Evolutionary conservation across 2,113 vertebrate species (phyloP).

Genomic region (Gadus macrocephalus): DNA sequence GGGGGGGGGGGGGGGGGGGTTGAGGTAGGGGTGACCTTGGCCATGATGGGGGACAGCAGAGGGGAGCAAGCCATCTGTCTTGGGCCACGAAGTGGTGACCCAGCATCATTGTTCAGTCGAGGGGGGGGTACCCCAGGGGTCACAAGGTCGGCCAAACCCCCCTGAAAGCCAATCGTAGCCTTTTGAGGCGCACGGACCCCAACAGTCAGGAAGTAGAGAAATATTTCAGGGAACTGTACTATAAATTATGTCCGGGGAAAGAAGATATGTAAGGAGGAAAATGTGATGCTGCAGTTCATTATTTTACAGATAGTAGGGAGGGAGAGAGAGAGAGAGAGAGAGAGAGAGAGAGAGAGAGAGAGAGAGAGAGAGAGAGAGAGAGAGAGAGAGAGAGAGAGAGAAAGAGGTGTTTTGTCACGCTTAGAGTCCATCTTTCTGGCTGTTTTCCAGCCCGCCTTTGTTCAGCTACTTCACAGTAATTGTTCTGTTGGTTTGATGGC

Average conservation of each 20-base stretch:
- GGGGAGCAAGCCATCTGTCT: conserved; percentile 72
- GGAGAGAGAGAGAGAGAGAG: neutral
- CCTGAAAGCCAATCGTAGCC: conserved; percentile 35
- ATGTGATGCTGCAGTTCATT: conserved; percentile 32
- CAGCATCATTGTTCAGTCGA: conserved; percentile 66
- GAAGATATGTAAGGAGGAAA: neutral
- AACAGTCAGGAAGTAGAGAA: conserved; percentile 24
- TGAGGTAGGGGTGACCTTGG: conserved; percentile 69
- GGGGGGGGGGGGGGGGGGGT: conserved; percentile 39
- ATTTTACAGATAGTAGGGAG: conserved; percentile 30
- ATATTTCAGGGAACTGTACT: conserved; percentile 28
- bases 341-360: no score
- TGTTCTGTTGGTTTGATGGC: conserved; percentile 56
- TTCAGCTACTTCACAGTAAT: conserved; percentile 37
- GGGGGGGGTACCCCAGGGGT: conserved; percentile 53
- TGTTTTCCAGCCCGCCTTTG: conserved; percentile 2
- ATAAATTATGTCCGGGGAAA: conserved; percentile 28
- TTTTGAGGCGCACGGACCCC: conserved; percentile 33
- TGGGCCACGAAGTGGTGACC: conserved; percentile 61
- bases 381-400: conserved; percentile 10
- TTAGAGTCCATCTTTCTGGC: conserved; percentile 17
- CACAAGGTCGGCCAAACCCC: conserved; percentile 48
- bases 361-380: no score
- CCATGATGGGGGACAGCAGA: conserved; percentile 47
- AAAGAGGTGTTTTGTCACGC: conserved; percentile 14